A percentile compares a stretch with the other conserved stretches of the same genome.
Conservation (phyloP, 2,797 vertebrate species). For the Enteromius argenteus region DNA sequence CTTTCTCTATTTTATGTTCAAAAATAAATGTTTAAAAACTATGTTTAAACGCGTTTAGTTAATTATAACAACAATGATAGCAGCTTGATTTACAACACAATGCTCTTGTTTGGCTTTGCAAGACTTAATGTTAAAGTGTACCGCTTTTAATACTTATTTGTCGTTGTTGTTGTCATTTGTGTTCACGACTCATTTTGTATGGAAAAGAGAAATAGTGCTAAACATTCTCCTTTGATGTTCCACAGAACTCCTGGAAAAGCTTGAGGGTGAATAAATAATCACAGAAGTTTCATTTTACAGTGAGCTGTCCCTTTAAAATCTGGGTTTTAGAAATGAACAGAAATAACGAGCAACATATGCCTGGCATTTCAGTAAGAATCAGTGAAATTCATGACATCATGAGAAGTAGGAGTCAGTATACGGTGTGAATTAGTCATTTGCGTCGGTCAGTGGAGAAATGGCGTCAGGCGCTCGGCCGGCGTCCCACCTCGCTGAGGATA, state of each 20-base stretch:
- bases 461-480: not conserved
- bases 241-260: not conserved
- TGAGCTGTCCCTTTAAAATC: not conserved
- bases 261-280: not conserved
- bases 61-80: not conserved
- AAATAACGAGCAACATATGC: slow-evolving; percentile 11
- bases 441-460: not conserved
- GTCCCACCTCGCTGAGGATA: not conserved
- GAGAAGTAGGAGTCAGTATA: not conserved
- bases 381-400: not conserved
- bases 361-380: not conserved
- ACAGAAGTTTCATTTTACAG: not conserved
- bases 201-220: not conserved
- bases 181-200: not conserved
- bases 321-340: not conserved
- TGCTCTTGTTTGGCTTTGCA: not conserved
- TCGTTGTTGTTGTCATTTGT: not conserved
- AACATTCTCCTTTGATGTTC: not conserved
- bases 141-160: too few species aligned
- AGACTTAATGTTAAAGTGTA: not conserved
- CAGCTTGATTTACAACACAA: not conserved
- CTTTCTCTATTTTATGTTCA: not conserved
- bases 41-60: not conserved
- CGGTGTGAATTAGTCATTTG: not conserved
- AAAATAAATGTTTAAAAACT: not conserved